phyloP scores from a whole-genome alignment of 2,113 vertebrate species.

The Rhadina sibilatrix region DNA sequence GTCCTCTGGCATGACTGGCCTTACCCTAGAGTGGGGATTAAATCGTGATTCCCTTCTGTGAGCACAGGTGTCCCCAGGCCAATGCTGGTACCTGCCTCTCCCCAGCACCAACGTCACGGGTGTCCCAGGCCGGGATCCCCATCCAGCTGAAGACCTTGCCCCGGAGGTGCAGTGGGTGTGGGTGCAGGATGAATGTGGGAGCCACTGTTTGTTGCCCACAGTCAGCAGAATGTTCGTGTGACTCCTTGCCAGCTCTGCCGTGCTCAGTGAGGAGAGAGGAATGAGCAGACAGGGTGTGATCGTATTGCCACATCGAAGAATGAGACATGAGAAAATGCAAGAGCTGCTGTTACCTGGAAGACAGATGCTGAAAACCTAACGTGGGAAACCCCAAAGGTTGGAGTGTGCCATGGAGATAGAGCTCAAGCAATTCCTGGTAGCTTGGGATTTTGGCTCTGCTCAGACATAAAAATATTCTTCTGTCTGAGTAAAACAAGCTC shows the following conservation, averaged over 20 bases:
- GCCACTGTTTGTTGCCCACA: background rate
- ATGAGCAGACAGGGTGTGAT: conserved; percentile 39
- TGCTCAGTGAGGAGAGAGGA: background rate
- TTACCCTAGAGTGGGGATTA: background rate
- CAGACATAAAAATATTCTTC: background rate
- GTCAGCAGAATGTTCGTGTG: background rate
- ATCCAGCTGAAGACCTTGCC: background rate
- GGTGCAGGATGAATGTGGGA: background rate
- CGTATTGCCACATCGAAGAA: background rate
- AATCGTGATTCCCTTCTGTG: accelerated
- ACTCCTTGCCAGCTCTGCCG: background rate
- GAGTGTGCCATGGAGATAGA: background rate
- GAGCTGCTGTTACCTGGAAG: background rate
- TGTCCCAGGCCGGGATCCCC: background rate
- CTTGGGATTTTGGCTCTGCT: background rate
- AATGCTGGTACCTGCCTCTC: background rate
- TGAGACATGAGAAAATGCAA: conserved; percentile 2
- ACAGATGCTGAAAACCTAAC: background rate
- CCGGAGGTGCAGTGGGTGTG: background rate
- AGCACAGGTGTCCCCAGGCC: accelerated
- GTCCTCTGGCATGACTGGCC: background rate
- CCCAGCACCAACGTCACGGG: accelerated
- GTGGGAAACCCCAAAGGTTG: background rate
- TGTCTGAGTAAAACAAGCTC: background rate
- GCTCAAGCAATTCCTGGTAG: background rate